Evolutionary conservation across 2,113 vertebrate genomes (phyloP).

Genomic region (Bujurquina vittata): DNA sequence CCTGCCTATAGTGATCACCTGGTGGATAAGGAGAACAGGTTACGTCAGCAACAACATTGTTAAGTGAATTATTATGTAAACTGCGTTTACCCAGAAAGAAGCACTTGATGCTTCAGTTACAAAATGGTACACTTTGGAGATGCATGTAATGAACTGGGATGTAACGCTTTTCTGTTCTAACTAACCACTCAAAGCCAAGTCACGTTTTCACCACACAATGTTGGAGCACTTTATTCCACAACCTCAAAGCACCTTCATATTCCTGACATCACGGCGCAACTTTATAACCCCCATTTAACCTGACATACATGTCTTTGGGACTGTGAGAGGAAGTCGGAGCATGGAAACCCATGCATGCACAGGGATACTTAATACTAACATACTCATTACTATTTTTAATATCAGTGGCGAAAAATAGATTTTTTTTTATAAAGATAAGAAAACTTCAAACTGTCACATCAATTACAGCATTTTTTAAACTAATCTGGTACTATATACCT

Average conservation of each 20-base stretch:
- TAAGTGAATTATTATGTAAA: neutral
- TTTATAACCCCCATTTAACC: neutral
- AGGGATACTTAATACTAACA: neutral
- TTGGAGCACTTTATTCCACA: neutral
- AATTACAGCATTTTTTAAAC: neutral
- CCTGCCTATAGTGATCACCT: slow-evolving; percentile 97
- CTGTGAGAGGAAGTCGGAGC: neutral
- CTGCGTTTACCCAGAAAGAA: neutral
- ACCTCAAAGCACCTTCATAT: neutral
- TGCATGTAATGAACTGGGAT: neutral
- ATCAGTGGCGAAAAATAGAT: too few species aligned
- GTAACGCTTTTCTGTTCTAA: neutral
- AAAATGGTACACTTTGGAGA: neutral
- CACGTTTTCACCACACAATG: neutral
- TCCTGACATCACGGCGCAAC: neutral
- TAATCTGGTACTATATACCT: too few species aligned
- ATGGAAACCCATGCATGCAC: neutral
- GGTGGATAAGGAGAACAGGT: slow-evolving; percentile 11
- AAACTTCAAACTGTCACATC: neutral
- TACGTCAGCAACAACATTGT: neutral
- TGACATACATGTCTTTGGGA: neutral
- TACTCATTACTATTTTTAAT: too few species aligned
- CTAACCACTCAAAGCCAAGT: neutral
- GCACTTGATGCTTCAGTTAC: neutral
- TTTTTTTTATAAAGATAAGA: neutral